A percentile compares a stretch with the other conserved stretches of the same genome.
Evolutionary conservation across 2,888 invertebrate genomes (phyloP).

Genomic region (Platycheirus rosarum): DNA sequence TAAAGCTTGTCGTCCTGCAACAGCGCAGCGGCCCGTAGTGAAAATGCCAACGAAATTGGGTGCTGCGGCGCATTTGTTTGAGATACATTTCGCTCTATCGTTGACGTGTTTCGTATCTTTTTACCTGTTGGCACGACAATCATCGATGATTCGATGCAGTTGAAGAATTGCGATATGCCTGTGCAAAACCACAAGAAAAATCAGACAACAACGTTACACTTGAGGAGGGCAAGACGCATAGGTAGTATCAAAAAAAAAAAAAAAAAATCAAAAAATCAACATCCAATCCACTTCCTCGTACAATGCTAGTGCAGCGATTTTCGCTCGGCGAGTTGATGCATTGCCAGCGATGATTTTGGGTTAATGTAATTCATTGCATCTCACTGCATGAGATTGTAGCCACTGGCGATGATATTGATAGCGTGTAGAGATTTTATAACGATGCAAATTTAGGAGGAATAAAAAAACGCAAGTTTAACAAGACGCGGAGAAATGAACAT

Average conservation of each 20-base stretch:
- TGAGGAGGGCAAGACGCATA: neutral
- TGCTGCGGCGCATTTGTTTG: constrained; percentile 58
- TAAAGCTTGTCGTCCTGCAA: constrained; percentile 34
- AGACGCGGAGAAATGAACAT: constrained; percentile 17
- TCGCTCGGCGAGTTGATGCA: constrained; percentile 57
- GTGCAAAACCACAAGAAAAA: constrained; percentile 42
- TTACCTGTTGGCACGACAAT: constrained; percentile 66
- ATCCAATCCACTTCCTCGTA: constrained; percentile 65
- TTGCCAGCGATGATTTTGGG: constrained; percentile 71
- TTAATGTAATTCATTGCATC: constrained; percentile 73
- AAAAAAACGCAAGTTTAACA: neutral
- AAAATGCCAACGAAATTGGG: constrained; percentile 50
- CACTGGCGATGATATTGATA: constrained; percentile 68
- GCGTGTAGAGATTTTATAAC: constrained; percentile 62
- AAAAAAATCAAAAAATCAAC: constrained; percentile 54
- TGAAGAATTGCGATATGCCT: constrained; percentile 33
- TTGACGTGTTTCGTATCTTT: constrained; percentile 65
- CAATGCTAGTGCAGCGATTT: constrained; percentile 43
- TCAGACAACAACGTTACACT: constrained; percentile 26
- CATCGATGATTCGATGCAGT: constrained; percentile 61
- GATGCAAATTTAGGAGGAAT: constrained; percentile 35
- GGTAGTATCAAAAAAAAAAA: too few relatives aligned
- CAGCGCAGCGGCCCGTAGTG: neutral
- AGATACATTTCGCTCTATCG: constrained; percentile 51
- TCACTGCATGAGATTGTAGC: constrained; percentile 66